Percentiles rank a stretch among this genome's conserved stretches.
Evolutionary conservation across 2,113 vertebrate genomes (phyloP).

Genomic region (Ginglymostoma cirratum): DNA sequence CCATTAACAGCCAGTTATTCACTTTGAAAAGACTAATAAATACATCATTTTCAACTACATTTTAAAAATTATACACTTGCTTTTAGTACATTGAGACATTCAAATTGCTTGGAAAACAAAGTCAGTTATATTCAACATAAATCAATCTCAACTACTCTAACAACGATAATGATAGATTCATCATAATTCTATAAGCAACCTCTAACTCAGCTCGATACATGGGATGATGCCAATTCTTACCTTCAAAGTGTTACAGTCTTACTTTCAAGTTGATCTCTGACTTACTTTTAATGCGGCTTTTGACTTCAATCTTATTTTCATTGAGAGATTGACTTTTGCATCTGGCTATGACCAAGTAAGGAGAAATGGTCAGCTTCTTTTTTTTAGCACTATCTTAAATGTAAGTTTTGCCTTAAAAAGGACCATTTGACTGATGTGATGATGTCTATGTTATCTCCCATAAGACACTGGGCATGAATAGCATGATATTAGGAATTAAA

Average conservation of each 20-base stretch:
- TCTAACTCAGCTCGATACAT: background rate
- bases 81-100: too few relatives aligned
- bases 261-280: background rate
- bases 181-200: background rate
- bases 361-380: too few relatives aligned
- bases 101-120: too few relatives aligned
- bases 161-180: background rate
- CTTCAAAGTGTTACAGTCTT: background rate
- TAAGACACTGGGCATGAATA: too few relatives aligned
- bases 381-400: too few relatives aligned
- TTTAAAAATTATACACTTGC: too few relatives aligned
- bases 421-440: too few relatives aligned
- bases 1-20: background rate
- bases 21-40: background rate
- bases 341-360: too few relatives aligned
- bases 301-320: background rate
- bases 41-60: too few relatives aligned
- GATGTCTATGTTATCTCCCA: too few relatives aligned
- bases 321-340: background rate
- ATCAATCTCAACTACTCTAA: background rate
- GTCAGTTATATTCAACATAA: background rate
- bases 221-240: background rate
- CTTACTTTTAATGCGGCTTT: background rate
- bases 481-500: too few relatives aligned
- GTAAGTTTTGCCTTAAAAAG: too few relatives aligned